Conservation (phyloP, 2,797 vertebrate species). For the Dendrocincla fuliginosa region DNA sequence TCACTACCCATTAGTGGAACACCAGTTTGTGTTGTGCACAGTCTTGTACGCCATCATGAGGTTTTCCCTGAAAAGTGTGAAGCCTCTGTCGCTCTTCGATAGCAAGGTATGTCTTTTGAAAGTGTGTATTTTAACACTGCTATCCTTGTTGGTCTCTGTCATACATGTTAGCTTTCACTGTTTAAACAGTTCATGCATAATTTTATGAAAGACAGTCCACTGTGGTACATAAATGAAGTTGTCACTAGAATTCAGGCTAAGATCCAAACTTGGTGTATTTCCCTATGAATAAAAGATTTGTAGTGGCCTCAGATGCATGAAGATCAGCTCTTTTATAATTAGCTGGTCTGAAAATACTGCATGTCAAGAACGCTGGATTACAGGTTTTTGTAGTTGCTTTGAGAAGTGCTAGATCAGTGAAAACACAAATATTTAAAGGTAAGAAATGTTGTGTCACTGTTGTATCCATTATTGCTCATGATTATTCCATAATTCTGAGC, state of each 20-base stretch:
- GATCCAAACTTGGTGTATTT: not conserved
- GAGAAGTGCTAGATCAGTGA: not conserved
- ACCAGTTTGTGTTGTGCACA: constrained; percentile 89
- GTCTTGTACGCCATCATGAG: constrained; percentile 86
- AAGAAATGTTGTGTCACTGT: not conserved
- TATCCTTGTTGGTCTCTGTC: not conserved
- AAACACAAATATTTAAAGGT: not conserved
- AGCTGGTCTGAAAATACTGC: not conserved
- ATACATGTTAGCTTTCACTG: not conserved
- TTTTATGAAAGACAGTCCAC: not conserved
- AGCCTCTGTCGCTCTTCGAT: constrained; percentile 92
- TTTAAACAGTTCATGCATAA: fast-evolving
- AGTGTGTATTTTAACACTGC: fast-evolving
- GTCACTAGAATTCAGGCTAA: not conserved
- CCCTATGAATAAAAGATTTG: not conserved
- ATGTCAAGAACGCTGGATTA: not conserved
- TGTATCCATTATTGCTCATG: not conserved
- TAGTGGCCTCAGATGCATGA: not conserved
- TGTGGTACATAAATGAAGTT: not conserved
- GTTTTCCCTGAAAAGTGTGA: constrained; percentile 85
- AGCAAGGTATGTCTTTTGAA: constrained; percentile 83
- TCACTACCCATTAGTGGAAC: constrained; percentile 93
- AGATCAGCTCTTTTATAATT: not conserved
- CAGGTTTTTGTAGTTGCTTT: not conserved
- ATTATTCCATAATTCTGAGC: not conserved